phyloP scores from a whole-genome alignment of 2,113 vertebrate species.

The Anguilla rostrata region DNA sequence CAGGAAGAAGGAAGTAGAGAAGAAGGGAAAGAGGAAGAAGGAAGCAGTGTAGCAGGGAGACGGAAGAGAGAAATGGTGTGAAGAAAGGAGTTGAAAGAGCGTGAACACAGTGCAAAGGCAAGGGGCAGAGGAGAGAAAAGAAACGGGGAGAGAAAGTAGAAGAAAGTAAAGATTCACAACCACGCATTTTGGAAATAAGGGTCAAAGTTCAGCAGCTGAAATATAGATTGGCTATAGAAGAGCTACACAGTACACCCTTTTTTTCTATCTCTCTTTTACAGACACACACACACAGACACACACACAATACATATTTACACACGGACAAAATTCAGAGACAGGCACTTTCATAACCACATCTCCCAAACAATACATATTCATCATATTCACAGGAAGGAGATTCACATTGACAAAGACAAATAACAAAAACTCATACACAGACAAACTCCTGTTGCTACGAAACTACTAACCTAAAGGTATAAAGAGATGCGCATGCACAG shows the following conservation, averaged over 20 bases:
- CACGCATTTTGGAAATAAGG: not conserved
- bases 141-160: not conserved
- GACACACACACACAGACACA: not conserved
- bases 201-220: not conserved
- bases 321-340: not conserved
- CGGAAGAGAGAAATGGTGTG: not conserved
- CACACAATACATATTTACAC: not conserved
- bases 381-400: not conserved
- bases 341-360: not conserved
- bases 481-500: not conserved
- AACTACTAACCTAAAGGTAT: not conserved
- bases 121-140: not conserved
- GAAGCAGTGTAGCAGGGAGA: too few relatives aligned
- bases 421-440: not conserved
- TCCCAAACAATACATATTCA: not conserved
- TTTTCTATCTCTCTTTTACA: too few relatives aligned
- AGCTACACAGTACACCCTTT: too few relatives aligned
- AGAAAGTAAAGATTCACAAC: slow-evolving; percentile 10
- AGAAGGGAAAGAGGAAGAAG: not conserved
- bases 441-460: not conserved
- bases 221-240: too few relatives aligned
- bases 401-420: not conserved
- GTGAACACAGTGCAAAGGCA: slow-evolving; percentile 13
- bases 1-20: not conserved
- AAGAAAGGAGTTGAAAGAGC: not conserved